Evolutionary conservation across 2,797 vertebrate species (phyloP).

Genomic region (Pristis pectinata): DNA sequence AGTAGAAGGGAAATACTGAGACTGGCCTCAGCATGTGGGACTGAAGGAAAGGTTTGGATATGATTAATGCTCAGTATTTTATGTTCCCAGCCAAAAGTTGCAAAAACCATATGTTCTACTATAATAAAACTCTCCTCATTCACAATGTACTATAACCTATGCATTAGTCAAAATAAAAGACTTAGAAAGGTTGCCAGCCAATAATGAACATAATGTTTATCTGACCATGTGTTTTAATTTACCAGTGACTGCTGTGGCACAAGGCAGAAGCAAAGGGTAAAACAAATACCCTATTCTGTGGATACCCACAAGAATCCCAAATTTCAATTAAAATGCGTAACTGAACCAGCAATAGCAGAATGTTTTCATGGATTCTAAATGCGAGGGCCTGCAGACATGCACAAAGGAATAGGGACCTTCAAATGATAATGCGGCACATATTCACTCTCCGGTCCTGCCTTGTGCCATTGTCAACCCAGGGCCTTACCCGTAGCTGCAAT

Average conservation of each 20-base stretch:
- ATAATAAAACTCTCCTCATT: constrained; percentile 44
- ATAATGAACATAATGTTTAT: neutral
- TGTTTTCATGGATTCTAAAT: neutral
- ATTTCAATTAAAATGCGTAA: neutral
- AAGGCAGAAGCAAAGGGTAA: neutral
- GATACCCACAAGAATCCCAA: neutral
- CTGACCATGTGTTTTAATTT: neutral
- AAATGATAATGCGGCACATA: neutral
- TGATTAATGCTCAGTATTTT: constrained; percentile 65
- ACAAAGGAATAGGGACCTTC: neutral
- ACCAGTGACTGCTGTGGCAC: neutral
- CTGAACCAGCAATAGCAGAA: neutral
- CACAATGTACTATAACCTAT: neutral
- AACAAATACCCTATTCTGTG: neutral
- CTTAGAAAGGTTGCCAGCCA: neutral
- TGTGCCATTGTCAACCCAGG: neutral
- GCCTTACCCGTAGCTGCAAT: neutral
- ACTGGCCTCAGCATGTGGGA: neutral
- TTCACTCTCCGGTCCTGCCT: neutral
- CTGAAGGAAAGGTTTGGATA: constrained; percentile 17
- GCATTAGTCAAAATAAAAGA: neutral
- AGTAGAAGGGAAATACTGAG: neutral
- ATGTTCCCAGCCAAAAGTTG: constrained; percentile 54
- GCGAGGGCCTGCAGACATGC: too few relatives aligned
- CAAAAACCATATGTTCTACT: constrained; percentile 63